Base-by-base conservation (phyloP, 2,113 vertebrate species). In the Uria aalge region DNA sequence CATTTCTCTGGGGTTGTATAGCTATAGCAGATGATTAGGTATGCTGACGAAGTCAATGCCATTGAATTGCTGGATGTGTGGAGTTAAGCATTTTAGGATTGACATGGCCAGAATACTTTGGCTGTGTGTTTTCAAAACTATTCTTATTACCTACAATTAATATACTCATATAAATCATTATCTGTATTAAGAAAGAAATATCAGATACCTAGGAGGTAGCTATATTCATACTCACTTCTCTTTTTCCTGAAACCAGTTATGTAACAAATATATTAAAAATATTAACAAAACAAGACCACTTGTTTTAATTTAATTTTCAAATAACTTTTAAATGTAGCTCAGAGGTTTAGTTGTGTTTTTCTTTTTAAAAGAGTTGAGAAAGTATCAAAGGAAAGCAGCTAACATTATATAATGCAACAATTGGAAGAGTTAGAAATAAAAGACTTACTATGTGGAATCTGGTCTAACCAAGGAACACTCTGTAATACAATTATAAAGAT, bases 401-500 rank as follows among this genome's bases (percentile, higher is more conserved):
- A 84, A 59, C 16, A 43, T 82, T 63, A 29, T 52, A 27, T 20
- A 43, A 59, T 10, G n/a, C 23, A 95, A n/a, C 76, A 84, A 11
- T 50, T 62, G 85, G 82, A 75, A 53, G 48, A 88, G 47, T 30
- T 80, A 38, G 74, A 69, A 85, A 90, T 74, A 45, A 90, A 96
- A 92, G 43, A 62, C 7, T 63, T 75, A 10, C 62, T 62, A 12
- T 0, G 0, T 93, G 47, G 72, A 85, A 93, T 78, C 24, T 81
- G 52, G 29, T 78, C 85, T 57, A 80, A 73, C 64, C 76, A 91
- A 93, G 52, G 73, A 96, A 81, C 52, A 55, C 11, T 77, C 84
- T 85, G 57, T 91, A 95, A 92, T 62, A 94, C 73, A 94, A 88
- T 95, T 94, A 92, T 26, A 71, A 74, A 94, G 92, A 97, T 95